phyloP scores from a whole-genome alignment of 2,888 invertebrate genomes.

The Agonopterix subpropinquella region DNA sequence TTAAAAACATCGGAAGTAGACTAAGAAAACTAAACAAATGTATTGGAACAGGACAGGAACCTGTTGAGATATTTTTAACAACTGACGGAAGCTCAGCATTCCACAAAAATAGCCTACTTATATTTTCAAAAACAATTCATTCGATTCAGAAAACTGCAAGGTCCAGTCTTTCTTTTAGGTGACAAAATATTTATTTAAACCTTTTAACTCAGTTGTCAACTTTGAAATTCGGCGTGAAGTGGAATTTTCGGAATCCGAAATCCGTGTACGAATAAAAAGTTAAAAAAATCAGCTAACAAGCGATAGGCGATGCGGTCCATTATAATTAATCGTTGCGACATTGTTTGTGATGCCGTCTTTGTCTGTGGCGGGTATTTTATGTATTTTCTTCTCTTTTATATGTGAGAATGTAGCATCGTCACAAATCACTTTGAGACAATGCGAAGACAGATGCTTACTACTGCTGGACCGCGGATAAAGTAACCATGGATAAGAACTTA shows the following conservation, averaged over 20 bases:
- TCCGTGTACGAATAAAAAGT: conserved; percentile 41
- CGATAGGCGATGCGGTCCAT: conserved; percentile 41
- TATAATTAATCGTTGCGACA: conserved; percentile 52
- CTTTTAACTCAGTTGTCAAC: conserved; percentile 44
- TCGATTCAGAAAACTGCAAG: too few relatives aligned
- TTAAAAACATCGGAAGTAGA: too few relatives aligned
- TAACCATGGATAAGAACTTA: conserved; percentile 8
- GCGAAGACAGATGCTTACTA: conserved; percentile 41
- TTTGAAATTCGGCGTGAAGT: conserved; percentile 52
- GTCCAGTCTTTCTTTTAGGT: neutral
- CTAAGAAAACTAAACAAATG: too few relatives aligned
- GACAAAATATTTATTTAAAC: conserved; percentile 4
- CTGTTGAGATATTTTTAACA: too few relatives aligned
- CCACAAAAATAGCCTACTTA: too few relatives aligned
- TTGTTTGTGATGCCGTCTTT: conserved; percentile 24
- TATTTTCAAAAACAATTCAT: too few relatives aligned
- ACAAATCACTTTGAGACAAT: conserved; percentile 61
- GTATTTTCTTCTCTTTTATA: conserved; percentile 25
- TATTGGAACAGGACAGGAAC: too few relatives aligned
- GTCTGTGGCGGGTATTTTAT: conserved; percentile 14
- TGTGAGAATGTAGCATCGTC: conserved; percentile 27
- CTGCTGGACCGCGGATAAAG: conserved; percentile 18
- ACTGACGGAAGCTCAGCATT: too few relatives aligned
- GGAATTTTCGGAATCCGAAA: conserved; percentile 44
- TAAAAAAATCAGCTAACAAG: conserved; percentile 42